A percentile compares a stretch with the other conserved stretches of the same genome.
phyloP scores from a whole-genome alignment of 2,797 vertebrate species.

The Pangasius mekongensis region DNA sequence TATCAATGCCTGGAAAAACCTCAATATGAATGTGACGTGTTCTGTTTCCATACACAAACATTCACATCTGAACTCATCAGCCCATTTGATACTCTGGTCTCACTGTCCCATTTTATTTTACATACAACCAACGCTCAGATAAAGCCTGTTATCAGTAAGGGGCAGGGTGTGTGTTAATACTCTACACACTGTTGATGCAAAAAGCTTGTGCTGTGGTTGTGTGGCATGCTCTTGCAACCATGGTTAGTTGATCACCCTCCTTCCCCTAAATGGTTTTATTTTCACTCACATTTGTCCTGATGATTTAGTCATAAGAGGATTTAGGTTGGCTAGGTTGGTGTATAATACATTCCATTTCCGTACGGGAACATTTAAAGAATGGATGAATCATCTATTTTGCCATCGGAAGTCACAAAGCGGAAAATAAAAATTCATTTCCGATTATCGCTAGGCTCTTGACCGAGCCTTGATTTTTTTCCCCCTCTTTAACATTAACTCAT shows the following conservation, averaged over 20 bases:
- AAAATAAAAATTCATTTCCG: constrained; percentile 29
- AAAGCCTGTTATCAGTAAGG: background rate
- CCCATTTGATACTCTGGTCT: constrained; percentile 23
- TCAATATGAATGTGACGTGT: constrained; percentile 36
- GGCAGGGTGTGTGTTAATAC: background rate
- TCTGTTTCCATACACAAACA: constrained; percentile 40
- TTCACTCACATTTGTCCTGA: constrained; percentile 41
- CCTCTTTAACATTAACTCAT: background rate
- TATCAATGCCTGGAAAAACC: constrained; percentile 51
- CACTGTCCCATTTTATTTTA: constrained; percentile 21
- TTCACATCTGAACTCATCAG: constrained; percentile 25
- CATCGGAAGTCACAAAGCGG: constrained; percentile 2
- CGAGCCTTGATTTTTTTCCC: background rate
- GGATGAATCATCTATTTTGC: constrained; percentile 33
- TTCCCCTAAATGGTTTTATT: constrained; percentile 47
- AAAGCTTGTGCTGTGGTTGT: constrained; percentile 32
- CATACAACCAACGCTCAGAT: background rate
- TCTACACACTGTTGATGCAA: constrained; percentile 3
- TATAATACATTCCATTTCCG: constrained; percentile 36
- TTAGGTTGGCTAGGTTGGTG: constrained; percentile 8
- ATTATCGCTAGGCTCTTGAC: background rate
- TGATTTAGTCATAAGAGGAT: constrained; percentile 45
- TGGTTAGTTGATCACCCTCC: constrained; percentile 28
- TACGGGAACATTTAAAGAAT: constrained; percentile 14
- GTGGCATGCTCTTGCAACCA: constrained; percentile 15